Base-by-base conservation (phyloP, 2,113 vertebrate species). In the Peromyscus maniculatus region DNA sequence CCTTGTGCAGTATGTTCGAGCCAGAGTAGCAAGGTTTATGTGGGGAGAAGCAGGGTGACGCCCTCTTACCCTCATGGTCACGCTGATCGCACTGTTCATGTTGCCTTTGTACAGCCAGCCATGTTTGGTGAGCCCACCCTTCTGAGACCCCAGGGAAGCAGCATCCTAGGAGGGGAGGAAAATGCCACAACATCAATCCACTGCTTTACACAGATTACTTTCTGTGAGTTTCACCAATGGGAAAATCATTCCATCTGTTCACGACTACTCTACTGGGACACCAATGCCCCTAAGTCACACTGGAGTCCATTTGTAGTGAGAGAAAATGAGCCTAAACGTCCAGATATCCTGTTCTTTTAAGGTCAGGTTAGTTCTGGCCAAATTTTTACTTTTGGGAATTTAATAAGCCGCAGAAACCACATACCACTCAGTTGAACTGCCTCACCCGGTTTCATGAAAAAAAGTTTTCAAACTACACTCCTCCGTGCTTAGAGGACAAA, bases 41-140 rank as follows among this genome's bases (percentile, higher is more conserved):
- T 72, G 12, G 17, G 66, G 71, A n/a, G 3, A 72, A n/a, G 36
- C 36, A 8, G n/a, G 36, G 17, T 26, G 49, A 5, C 15, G 0
- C 12, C n/a, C 39, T 39, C 99, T 99, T 98, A 99, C 99, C 99
- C 99, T 99, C 99, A 99, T 99, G 80, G 99, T 99, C 97, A 99
- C 99, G 24, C 99, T 99, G 98, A 99, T 99, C 21, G 99, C 99
- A 79, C 99, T 99, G 98, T 99, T 99, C 99, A 99, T 99, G 98
- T 99, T 99, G 98, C 99, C 99, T 98, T 99, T 99, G 97, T 99
- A 99, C 16, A 99, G 98, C 99, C 99, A 99, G 95, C 99, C 99
- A 82, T 99, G 99, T 97, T 99, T 99, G 97, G 99, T 99, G 98
- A 99, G 99, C 26, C 99, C 99, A 0, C 99, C 99, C 98, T 99